These are phyloP conservation scores for Hybos culiciformis DNA, from an alignment of 2,888 invertebrate genomes.

Conservation along the genomic window DNA sequence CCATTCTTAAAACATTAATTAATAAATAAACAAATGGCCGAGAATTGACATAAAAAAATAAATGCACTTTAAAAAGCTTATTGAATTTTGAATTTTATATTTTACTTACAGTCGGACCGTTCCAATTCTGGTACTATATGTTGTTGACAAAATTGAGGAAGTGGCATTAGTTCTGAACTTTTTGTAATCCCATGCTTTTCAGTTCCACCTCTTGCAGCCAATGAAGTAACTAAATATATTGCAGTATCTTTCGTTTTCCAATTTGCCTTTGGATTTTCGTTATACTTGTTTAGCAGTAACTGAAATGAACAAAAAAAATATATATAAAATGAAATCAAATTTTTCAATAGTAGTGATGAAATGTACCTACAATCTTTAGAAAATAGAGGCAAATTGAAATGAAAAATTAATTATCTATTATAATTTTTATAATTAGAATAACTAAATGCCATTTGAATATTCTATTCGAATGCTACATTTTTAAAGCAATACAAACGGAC, in stretches of 20 bases:
- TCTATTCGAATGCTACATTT: too few relatives aligned
- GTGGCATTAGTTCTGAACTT: constrained; percentile 76
- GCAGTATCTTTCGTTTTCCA: constrained; percentile 96
- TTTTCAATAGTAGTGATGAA: background rate
- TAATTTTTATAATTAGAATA: too few relatives aligned
- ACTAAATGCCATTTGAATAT: too few relatives aligned
- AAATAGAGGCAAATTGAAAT: too few relatives aligned
- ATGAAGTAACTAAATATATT: constrained; percentile 87
- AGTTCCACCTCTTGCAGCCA: constrained; percentile 81
- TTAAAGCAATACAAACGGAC: too few relatives aligned
- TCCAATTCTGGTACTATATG: constrained; percentile 80
- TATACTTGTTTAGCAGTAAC: constrained; percentile 51
- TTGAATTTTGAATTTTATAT: too few relatives aligned
- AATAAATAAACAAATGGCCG: background rate
- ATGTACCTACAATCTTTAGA: too few relatives aligned
- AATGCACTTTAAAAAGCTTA: background rate
- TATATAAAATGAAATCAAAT: background rate
- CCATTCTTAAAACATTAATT: background rate
- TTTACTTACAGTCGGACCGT: constrained; percentile 47
- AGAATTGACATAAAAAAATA: background rate
- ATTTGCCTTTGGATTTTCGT: constrained; percentile 55
- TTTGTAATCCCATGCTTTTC: constrained; percentile 84
- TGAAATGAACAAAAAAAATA: constrained; percentile 11
- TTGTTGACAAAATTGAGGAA: constrained; percentile 75
- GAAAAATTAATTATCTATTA: too few relatives aligned